Base-by-base conservation (phyloP, 2,797 vertebrate species). In the Sebastes jordani region DNA sequence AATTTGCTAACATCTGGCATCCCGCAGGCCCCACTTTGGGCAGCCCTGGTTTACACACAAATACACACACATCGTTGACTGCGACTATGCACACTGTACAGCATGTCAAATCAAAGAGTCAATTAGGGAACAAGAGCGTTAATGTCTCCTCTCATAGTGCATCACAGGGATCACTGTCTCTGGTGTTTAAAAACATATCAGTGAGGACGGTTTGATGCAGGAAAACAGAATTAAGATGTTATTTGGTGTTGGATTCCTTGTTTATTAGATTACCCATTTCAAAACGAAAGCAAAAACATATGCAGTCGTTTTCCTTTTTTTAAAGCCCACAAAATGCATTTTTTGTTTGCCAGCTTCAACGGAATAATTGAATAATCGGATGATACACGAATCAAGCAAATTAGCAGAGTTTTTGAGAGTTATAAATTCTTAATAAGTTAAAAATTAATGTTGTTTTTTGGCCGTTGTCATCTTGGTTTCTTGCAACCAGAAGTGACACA, bases 401-500 rank as follows among this genome's bases (percentile, higher is more conserved):
- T 52, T 52, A 20, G 20, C 20, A 42, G 38, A 42, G 18, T 52
- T n/a, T 52, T 52, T 52, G 18, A n/a, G 20, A 52, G 18, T 52
- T 52, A n/a, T n/a, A 52, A 20, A n/a, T 52, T 52, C 49, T 0
- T 52, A 0, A 9, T 20, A n/a, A 52, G 0, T 20, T 16, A 46
- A 18, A 46, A 49, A 49, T 49, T 49, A 18, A 49, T 8, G 0
- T 49, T 49, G 18, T 0, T 49, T 49, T 49, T 49, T 49, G 42
- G 16, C 42, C 18, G 16, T 20, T 1, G 0, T 0, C 38, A 42
- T 42, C 14, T 42, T 49, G 42, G 0, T 49, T 49, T 18, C 0
- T 49, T 49, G 42, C 42, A 49, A 49, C 42, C 42, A 49, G 42
- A 49, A 49, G 42, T 49, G 42, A 49, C 42, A 20, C 3, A 0